Base-by-base conservation (phyloP, 1,140 invertebrate species). In the Phymorhynchus buccinoides region DNA sequence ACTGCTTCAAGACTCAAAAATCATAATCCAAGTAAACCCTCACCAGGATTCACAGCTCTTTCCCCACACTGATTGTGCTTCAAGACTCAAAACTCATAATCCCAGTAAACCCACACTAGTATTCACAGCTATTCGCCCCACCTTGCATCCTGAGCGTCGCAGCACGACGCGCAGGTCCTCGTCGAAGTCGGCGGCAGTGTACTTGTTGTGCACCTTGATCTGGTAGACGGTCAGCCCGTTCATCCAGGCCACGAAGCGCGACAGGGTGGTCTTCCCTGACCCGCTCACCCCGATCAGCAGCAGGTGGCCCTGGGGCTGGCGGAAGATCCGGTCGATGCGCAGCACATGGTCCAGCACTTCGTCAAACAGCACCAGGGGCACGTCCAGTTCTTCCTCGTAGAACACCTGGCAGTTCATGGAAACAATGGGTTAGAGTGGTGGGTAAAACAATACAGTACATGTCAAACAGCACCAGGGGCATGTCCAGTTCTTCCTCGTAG, bases 231-330 rank as follows among this genome's bases (percentile, higher is more conserved):
- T 97, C 3, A 99, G 94, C 41, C 99, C 99, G 94, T 99, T 99
- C 96, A 99, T 99, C 98, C 99, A 99, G 77, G 99, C 99, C 41
- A 99, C 99, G 94, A 99, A 99, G 87, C 99, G 95, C 14, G 98
- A 99, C 80, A 99, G 95, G 22, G 99, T 99, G 1, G 99, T 99
- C 94, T 99, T 99, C 83, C 99, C 99, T 87, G 98, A 97, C 52
- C 99, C 99, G 87, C 98, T 93, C 39, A 93, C 93, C 68, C 93
- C 93, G 91, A 99, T 99, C 0, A 99, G 94, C 86, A 99, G 94
- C 83, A 99, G 93, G 94, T 99, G 99, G 85, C 93, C 93, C 93
- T 99, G 99, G 18, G 99, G 98, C 94, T 99, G 99, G 77, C 99
- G 95, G 95, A 99, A 99, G 89, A 99, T 99, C 92, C 99, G 95